Percentiles rank a stretch among this genome's conserved stretches.
phyloP scores from a whole-genome alignment of 2,888 invertebrate genomes.

The Cheilosia urbana region DNA sequence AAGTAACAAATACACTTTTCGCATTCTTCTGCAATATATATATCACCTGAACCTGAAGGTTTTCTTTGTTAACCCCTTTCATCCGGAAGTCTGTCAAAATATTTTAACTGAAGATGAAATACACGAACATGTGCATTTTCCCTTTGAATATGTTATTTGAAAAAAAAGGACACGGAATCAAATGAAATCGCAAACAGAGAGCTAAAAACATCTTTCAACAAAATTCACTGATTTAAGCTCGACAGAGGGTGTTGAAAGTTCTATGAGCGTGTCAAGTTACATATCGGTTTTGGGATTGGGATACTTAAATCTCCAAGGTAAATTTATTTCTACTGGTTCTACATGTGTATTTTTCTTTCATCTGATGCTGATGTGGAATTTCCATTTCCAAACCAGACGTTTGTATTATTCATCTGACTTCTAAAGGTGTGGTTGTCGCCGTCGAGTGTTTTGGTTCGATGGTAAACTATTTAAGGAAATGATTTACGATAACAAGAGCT shows the following conservation, averaged over 20 bases:
- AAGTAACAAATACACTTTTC: background rate
- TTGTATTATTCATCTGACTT: background rate
- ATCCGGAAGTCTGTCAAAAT: background rate
- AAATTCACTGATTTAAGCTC: constrained; percentile 25
- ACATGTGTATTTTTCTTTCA: background rate
- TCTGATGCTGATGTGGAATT: background rate
- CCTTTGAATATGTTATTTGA: constrained; percentile 10
- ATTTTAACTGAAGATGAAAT: background rate
- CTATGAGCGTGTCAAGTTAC: constrained; percentile 14
- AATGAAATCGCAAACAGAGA: constrained; percentile 14
- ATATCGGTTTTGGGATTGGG: background rate
- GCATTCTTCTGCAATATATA: background rate
- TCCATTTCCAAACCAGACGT: background rate
- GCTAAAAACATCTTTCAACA: constrained; percentile 16
- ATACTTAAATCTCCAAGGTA: background rate
- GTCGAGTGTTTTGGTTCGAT: background rate
- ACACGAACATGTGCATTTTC: background rate
- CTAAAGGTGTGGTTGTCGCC: background rate
- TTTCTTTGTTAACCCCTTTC: background rate
- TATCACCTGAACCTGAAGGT: background rate
- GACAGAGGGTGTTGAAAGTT: background rate
- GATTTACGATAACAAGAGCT: background rate
- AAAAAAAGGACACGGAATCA: background rate
- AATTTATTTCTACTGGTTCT: background rate
- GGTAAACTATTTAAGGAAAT: constrained; percentile 1